Evolutionary conservation across 30 jellyfish, hydroid and myxozoan genomes (phyloP), one percentile per base, ranked within the genome.

Genomic region (Rhopilema esculentum): DNA sequence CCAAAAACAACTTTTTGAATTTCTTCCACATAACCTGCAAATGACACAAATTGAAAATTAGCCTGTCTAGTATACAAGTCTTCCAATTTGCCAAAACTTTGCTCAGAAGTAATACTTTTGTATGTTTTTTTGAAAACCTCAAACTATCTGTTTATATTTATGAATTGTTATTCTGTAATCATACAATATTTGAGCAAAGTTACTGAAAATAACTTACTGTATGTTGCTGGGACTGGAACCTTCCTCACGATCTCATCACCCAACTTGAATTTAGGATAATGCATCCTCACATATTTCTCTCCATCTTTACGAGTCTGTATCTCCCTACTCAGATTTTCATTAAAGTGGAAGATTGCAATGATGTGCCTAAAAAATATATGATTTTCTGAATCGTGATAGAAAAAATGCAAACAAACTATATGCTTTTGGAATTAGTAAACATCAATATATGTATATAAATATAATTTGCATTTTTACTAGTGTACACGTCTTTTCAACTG

Each of bases 1-100:
- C 73, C 30, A 63, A 63, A 63, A 19, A 63, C 27, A 63, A 63
- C 30, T 19, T 63, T 63, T 63, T 19, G 73, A 63, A 63, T 63
- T 63, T 63, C 73, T n/a, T 63, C 30, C 73, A 63, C 73, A 63
- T 63, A 63, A 24, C 73, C 73, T 63, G 73, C 27, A 63, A 63
- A 63, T 63, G 57, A 40, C 57, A 40, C 57, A 40, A 40, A 40
- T 40, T 40, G 57, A 40, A 40, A 40, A 40, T 40, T 40, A 40
- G 57, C 57, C 57, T 40, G 57, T 40, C 57, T 40, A 40, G 57
- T 40, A 40, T 40, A 40, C 57, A 40, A 40, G 57, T 40, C 57
- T 40, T 40, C 57, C 57, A 40, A 40, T 40, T 40, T 40, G 57
- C 57, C 57, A 40, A 40, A 40, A 40, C 57, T 40, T 40, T 40